These are phyloP conservation scores for Zonitis immaculata DNA, from an alignment of 2,888 invertebrate genomes.

Conservation along the genomic window DNA sequence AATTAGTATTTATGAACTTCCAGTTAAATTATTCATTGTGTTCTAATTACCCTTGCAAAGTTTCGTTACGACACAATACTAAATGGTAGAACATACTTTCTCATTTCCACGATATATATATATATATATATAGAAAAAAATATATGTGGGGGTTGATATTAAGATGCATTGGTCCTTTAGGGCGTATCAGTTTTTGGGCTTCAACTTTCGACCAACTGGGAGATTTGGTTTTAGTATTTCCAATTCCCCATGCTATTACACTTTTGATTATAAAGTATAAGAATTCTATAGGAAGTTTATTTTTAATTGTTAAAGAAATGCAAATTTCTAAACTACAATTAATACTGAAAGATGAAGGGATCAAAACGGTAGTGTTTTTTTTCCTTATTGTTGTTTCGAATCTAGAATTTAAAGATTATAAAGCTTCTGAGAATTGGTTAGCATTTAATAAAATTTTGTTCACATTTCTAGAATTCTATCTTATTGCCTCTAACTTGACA, in stretches of 20 bases:
- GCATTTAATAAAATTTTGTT: neutral
- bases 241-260: constrained; percentile 13
- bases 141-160: constrained; percentile 24
- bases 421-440: neutral
- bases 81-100: constrained; percentile 25
- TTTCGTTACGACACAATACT: constrained; percentile 22
- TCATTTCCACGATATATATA: no score
- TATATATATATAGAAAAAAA: neutral
- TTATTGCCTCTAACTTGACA: neutral
- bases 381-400: no score
- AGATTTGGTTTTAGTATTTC: constrained; percentile 15
- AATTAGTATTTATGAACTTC: constrained; percentile 43
- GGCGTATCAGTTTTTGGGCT: constrained; percentile 20
- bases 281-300: no score
- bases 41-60: constrained; percentile 42
- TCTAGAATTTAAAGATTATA: neutral
- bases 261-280: constrained; percentile 16
- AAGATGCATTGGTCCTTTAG: constrained; percentile 25
- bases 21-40: constrained; percentile 42
- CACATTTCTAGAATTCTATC: neutral
- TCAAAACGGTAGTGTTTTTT: no score
- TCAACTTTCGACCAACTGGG: constrained; percentile 18
- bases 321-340: no score
- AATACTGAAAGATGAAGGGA: no score
- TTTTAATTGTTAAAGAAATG: no score